Base-by-base conservation (phyloP, 2,113 vertebrate species). In the Dissostichus mawsoni region DNA sequence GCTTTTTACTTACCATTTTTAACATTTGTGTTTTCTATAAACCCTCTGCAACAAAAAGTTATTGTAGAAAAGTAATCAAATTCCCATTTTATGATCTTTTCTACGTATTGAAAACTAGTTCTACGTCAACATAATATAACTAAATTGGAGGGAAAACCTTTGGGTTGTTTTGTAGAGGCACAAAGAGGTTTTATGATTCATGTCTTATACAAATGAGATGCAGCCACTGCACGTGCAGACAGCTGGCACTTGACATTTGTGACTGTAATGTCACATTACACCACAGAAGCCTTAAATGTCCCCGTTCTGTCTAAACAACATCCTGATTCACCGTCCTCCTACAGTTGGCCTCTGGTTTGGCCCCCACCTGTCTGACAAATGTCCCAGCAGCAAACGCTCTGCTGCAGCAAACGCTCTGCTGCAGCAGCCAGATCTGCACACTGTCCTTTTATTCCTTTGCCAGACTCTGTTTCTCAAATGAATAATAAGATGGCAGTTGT, bases 221-320 rank as follows among this genome's bases (percentile, higher is more conserved):
- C 67, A 70, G 76, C 41, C 59, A 25, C 74, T 84, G 47, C 11
- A 41, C 44, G 45, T 70, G 69, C 29, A 67, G 78, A 85, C 89
- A 93, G 82, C 77, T 90, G 87, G 62, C 61, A 58, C 73, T 71
- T 76, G 85, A 82, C 88, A 90, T 62, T 89, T 93, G 84, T 77
- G 68, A 76, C 78, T 79, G 75, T 17, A 76, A 72, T 81, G 65
- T 84, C 69, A 82, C 56, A 71, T 74, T 59, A 41, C 79, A 71
- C 65, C n/a, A 25, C 68, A 73, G 65, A 78, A 79, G 72, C 29
- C 50, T 63, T 68, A 51, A 61, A 71, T 65, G 75, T 75, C 80
- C 76, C 69, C 64, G 29, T 14, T 68, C 71, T 51, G 57, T 73
- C 67, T 62, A 66, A 86, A 90, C 79, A 90, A 84, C 72, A 79